phyloP scores from a whole-genome alignment of 2,797 vertebrate genomes.

The Poecilia picta region DNA sequence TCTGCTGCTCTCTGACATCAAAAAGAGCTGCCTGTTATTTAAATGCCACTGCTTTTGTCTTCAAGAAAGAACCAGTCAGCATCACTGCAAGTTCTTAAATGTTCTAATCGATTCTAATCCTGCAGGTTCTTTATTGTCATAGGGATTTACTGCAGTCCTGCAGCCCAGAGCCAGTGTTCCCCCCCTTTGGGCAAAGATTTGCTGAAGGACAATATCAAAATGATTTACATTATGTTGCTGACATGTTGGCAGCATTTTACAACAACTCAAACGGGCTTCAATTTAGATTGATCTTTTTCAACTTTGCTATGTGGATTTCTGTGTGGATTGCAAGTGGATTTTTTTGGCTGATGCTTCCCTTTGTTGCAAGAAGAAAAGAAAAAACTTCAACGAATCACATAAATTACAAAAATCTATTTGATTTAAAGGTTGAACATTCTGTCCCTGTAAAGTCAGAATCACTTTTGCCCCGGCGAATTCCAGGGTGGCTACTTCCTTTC shows the following conservation, averaged over 20 bases:
- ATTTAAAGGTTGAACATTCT: neutral
- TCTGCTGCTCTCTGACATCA: conserved; percentile 51
- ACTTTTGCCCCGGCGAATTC: neutral
- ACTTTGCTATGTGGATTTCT: neutral
- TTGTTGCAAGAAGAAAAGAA: neutral
- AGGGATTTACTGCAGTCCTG: conserved; percentile 18
- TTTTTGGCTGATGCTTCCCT: neutral
- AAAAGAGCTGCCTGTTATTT: conserved; percentile 50
- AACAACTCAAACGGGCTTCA: neutral
- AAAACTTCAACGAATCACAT: neutral
- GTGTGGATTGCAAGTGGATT: no score
- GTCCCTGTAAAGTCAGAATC: neutral
- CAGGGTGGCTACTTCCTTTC: neutral
- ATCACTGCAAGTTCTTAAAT: conserved; percentile 47
- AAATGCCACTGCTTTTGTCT: conserved; percentile 48
- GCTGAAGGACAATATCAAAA: conserved; percentile 20
- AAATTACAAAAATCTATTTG: neutral
- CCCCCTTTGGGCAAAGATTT: conserved; percentile 13
- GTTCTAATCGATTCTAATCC: conserved; percentile 46
- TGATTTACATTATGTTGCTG: neutral
- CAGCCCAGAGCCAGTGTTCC: conserved; percentile 27
- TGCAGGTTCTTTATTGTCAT: conserved; percentile 14
- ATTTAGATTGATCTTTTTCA: neutral
- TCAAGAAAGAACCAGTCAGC: conserved; percentile 47
- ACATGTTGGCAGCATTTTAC: neutral